A percentile compares a stretch with the other conserved stretches of the same genome.
Conservation (phyloP, 2,797 vertebrate genomes). For the Holocentrus rufus region DNA sequence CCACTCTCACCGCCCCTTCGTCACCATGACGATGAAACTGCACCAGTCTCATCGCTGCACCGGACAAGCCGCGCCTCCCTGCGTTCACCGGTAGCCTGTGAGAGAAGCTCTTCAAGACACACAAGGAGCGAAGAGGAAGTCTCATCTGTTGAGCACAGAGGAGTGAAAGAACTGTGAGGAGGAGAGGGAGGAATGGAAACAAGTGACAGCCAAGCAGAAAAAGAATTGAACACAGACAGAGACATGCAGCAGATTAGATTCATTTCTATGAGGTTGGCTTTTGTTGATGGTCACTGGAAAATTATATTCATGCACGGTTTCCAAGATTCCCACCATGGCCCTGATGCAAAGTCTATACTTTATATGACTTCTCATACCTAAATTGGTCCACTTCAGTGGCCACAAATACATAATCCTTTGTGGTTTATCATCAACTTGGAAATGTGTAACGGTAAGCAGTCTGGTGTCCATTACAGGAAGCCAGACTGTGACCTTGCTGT, state of each 20-base stretch:
- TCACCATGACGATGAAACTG: conserved; percentile 83
- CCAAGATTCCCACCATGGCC: too few species aligned
- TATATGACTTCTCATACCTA: too few species aligned
- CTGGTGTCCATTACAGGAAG: too few species aligned
- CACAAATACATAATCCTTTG: too few species aligned
- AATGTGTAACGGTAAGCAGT: too few species aligned
- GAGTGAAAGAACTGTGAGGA: conserved; percentile 1
- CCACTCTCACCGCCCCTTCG: conserved; percentile 76
- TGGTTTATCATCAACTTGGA: too few species aligned
- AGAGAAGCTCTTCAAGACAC: conserved; percentile 59
- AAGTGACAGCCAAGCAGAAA: background rate
- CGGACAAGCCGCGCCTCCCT: conserved; percentile 61
- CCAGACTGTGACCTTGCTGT: too few species aligned
- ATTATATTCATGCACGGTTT: too few species aligned
- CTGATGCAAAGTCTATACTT: too few species aligned
- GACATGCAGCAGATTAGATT: background rate
- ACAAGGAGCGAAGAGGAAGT: conserved; percentile 59
- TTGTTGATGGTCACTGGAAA: too few species aligned
- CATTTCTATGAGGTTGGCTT: background rate
- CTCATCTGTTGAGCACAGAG: conserved; percentile 75
- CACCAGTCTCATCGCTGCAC: conserved; percentile 86
- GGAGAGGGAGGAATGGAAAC: background rate
- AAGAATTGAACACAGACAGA: background rate
- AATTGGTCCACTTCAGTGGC: too few species aligned
- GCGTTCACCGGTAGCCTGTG: conserved; percentile 31